These are phyloP conservation scores for Fragum sueziense DNA, from an alignment of 2,888 invertebrate genomes.

Conservation along the genomic window DNA sequence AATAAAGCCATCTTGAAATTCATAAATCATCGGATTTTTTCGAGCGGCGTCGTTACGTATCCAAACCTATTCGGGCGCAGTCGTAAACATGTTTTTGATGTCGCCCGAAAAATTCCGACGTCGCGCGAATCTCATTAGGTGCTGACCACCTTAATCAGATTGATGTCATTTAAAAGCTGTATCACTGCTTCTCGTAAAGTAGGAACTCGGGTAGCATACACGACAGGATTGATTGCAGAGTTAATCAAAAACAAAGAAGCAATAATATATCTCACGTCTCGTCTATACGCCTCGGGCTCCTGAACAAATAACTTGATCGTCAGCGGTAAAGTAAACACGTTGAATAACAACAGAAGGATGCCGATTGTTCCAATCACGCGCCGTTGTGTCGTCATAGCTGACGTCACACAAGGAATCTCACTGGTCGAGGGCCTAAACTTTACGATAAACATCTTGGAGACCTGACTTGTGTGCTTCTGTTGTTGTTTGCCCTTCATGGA, in stretches of 20 bases:
- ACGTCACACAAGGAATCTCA: no score
- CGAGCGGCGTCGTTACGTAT: no score
- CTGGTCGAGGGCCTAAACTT: no score
- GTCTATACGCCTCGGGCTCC: not conserved
- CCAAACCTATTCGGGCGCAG: no score
- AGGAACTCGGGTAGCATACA: not conserved
- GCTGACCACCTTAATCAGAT: no score
- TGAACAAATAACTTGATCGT: not conserved
- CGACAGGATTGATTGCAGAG: slow-evolving; percentile 1
- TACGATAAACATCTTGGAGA: not conserved
- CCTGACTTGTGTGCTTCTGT: not conserved
- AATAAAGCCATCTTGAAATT: no score
- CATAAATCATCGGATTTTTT: no score
- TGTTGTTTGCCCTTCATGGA: not conserved
- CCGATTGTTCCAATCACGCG: not conserved
- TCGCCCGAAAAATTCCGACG: no score
- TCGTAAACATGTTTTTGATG: no score
- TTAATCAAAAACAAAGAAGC: not conserved
- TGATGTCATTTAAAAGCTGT: not conserved
- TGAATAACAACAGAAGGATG: not conserved
- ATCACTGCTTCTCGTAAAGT: not conserved
- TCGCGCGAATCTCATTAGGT: no score
- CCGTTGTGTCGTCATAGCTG: not conserved
- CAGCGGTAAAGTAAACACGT: slow-evolving; percentile 3
- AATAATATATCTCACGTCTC: not conserved